Base-by-base conservation (phyloP, 2,113 vertebrate species). In the Lagopus muta region DNA sequence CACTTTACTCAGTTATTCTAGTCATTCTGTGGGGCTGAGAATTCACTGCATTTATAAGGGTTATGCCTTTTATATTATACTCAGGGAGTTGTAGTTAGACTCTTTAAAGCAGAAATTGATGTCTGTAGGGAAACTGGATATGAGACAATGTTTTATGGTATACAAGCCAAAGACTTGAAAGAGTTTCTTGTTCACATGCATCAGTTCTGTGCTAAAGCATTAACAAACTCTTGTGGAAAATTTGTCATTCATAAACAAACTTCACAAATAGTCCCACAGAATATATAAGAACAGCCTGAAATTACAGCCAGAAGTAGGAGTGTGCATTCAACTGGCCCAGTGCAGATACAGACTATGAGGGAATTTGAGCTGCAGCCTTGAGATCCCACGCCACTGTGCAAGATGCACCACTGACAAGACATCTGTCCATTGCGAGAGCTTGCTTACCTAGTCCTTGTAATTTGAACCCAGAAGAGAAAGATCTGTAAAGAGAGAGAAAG, bases 61-160 rank as follows among this genome's bases (percentile, higher is more conserved):
- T 42, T 66, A 24, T 82, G 38, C 19, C 67, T 85, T 89, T 92
- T 67, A 79, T 76, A 28, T 67, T 89, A 74, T 52, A 28, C 45
- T 55, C 34, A n/a, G 30, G 58, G 54, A 85, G 36, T 3, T 92
- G 73, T 57, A 93, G 61, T 60, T 67, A 42, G 60, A 32, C 82
- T 69, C 42, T 82, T 89, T 95, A 93, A 93, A 89, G 20, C 25
- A 95, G 91, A 89, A 95, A 67, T 18, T 73, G 42, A 45, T 50
- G 84, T 88, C 91, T 85, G 2, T 62, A 32, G 78, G 84, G 64
- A 88, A 32, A 27, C 20, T 40, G 75, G 45, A 4, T 71, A 71
- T 55, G 25, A 89, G 69, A 67, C 55, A 66, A 64, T 62, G 20
- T 67, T 96, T 89, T 93, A 89, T 80, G 66, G 13, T 80, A 60